Evolutionary conservation across 2,888 invertebrate species (phyloP).

Genomic region (Synergus umbraculus): DNA sequence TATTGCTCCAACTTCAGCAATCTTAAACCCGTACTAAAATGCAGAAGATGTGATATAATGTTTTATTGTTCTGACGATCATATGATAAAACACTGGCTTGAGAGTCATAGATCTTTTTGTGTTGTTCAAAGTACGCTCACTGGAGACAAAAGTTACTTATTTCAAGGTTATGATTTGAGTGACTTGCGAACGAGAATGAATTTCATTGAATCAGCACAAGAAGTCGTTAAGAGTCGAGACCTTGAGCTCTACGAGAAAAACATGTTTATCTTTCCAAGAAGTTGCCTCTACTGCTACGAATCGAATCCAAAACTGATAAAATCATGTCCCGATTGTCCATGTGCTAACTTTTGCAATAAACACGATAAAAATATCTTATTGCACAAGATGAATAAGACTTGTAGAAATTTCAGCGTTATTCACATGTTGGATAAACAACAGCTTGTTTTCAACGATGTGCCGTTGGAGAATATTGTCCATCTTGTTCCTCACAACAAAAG

Average conservation of each 20-base stretch:
- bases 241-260: conserved; percentile 58
- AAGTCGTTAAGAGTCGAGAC: conserved; percentile 49
- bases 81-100: no score
- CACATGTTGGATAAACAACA: not conserved
- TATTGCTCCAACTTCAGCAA: no score
- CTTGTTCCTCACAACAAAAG: not conserved
- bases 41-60: no score
- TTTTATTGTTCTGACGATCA: no score
- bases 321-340: conserved; percentile 56
- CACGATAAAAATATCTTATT: not conserved
- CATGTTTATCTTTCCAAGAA: conserved; percentile 66
- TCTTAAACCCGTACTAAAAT: no score
- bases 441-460: not conserved
- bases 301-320: conserved; percentile 51
- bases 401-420: no score
- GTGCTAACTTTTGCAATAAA: conserved; percentile 12
- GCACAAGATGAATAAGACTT: no score
- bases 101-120: no score
- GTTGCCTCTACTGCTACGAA: conserved; percentile 63
- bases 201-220: not conserved
- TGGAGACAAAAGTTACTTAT: not conserved
- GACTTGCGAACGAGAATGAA: not conserved
- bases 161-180: not conserved
- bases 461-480: not conserved
- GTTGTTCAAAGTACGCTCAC: no score